phyloP scores from a whole-genome alignment of 23 tunicate species.

The Ascidia mentula region DNA sequence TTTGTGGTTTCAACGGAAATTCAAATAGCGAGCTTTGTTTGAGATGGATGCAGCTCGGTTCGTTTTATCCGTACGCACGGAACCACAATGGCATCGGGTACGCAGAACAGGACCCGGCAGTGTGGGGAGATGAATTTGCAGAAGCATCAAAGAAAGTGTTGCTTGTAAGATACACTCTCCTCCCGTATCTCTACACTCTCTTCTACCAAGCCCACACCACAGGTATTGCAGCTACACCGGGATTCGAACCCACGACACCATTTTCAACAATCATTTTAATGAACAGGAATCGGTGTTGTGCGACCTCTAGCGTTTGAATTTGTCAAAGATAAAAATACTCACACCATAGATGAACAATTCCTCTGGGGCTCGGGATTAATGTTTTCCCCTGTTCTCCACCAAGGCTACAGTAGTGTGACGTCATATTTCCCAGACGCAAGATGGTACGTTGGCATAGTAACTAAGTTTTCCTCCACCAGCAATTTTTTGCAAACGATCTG shows the following conservation, averaged over 20 bases:
- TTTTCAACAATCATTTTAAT: background rate
- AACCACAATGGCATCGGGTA: constrained; percentile 96
- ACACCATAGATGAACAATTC: constrained; percentile 91
- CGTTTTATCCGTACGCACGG: constrained; percentile 91
- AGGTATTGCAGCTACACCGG: constrained; percentile 15
- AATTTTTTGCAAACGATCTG: too few species aligned
- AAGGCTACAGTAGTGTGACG: constrained; percentile 47
- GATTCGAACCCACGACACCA: background rate
- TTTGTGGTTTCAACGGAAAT: constrained; percentile 92
- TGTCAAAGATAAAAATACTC: constrained; percentile 52
- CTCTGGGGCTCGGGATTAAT: constrained; percentile 87
- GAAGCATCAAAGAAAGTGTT: constrained; percentile 41
- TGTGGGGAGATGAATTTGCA: constrained; percentile 84
- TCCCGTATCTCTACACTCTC: constrained; percentile 91
- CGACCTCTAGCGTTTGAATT: constrained; percentile 92
- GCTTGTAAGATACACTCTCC: constrained; percentile 73
- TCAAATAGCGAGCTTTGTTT: constrained; percentile 64
- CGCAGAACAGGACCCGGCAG: constrained; percentile 94
- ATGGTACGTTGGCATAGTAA: constrained; percentile 71
- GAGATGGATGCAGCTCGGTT: constrained; percentile 96
- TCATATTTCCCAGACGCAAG: constrained; percentile 94
- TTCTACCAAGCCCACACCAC: constrained; percentile 74
- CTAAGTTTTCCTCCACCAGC: too few species aligned
- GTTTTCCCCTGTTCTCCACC: constrained; percentile 85
- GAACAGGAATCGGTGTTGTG: constrained; percentile 67